These are phyloP conservation scores for Corvus hawaiiensis DNA, from an alignment of 2,113 vertebrate genomes.

Conservation along the genomic window DNA sequence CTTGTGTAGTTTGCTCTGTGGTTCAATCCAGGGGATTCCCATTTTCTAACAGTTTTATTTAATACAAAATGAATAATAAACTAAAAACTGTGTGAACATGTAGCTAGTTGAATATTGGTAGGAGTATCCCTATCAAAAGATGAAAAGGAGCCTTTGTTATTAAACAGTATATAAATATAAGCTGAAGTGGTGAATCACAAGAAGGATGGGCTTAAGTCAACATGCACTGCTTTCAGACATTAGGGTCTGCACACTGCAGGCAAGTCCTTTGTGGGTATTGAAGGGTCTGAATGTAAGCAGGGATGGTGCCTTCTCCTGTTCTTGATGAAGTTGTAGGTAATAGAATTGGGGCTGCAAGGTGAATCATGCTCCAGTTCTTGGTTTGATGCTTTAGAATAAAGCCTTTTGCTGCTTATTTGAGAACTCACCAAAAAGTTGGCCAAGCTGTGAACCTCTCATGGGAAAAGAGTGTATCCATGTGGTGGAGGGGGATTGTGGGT, in stretches of 20 bases:
- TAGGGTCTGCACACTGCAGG: neutral
- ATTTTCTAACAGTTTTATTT: neutral
- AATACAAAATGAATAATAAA: neutral
- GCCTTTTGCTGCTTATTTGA: neutral
- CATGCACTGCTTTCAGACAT: neutral
- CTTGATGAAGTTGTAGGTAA: neutral
- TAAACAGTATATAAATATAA: neutral
- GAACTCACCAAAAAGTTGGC: neutral
- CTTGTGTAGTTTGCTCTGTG: neutral
- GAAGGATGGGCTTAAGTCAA: neutral
- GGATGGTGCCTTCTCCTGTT: neutral
- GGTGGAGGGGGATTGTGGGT: neutral
- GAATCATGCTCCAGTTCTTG: neutral
- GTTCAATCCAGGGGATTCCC: neutral
- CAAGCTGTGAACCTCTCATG: neutral
- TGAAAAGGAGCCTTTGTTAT: neutral
- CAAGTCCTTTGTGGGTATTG: neutral
- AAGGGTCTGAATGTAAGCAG: neutral
- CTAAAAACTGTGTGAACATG: neutral
- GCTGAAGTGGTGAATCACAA: neutral
- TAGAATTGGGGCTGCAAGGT: neutral
- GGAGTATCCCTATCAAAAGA: neutral
- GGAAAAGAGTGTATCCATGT: neutral
- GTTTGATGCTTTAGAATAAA: neutral
- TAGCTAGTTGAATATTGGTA: neutral